A percentile compares a stretch with the other conserved stretches of the same genome.
phyloP scores from a whole-genome alignment of 2,797 vertebrate genomes.

The Chelmon rostratus region DNA sequence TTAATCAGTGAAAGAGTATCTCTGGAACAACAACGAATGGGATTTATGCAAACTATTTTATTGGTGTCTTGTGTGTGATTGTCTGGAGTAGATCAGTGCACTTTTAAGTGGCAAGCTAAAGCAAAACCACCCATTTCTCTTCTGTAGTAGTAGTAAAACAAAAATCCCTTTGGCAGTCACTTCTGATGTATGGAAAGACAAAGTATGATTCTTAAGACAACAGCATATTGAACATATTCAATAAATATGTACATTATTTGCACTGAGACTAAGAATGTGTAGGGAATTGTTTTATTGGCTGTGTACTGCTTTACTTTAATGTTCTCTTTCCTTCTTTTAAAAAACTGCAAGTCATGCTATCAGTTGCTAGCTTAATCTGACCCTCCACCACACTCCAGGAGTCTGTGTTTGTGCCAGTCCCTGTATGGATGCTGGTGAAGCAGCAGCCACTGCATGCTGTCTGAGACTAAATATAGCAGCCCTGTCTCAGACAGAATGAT shows the following conservation, averaged over 20 bases:
- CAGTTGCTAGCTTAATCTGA: conserved; percentile 34
- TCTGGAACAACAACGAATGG: not conserved
- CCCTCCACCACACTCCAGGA: conserved; percentile 26
- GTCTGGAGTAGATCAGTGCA: not conserved
- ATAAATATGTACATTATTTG: not conserved
- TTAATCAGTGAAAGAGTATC: not conserved
- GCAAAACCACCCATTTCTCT: not conserved
- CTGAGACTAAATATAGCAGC: conserved; percentile 82
- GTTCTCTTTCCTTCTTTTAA: not conserved
- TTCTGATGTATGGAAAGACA: not conserved
- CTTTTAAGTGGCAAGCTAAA: not conserved
- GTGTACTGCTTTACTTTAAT: not conserved
- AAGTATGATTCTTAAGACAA: not conserved
- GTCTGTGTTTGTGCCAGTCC: conserved; percentile 30
- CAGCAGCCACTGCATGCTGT: conserved; percentile 56
- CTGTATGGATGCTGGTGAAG: conserved; percentile 56
- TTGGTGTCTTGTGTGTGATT: too few species aligned
- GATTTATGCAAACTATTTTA: not conserved
- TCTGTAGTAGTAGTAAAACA: not conserved
- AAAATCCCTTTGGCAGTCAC: not conserved
- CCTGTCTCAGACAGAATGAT: conserved; percentile 80
- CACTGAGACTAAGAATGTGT: not conserved
- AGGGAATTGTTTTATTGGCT: not conserved
- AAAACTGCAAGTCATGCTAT: conserved; percentile 60
- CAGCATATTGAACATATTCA: not conserved